Conservation (phyloP, 1,140 invertebrate species). For the Nephila pilipes region DNA sequence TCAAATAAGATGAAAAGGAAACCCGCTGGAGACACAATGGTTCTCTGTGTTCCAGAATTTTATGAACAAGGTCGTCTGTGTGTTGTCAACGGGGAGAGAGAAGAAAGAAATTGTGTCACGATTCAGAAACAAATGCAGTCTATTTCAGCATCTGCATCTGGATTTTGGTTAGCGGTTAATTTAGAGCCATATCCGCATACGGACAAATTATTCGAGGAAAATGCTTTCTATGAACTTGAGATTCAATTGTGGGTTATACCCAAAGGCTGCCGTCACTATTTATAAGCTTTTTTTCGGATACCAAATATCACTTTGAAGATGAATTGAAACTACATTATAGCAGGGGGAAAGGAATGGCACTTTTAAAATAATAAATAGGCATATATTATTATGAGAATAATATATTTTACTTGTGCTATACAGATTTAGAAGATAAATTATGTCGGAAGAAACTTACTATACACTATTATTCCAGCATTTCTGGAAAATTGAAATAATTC, state of each 20-base stretch:
- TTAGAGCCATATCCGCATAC: background rate
- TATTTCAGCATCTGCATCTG: background rate
- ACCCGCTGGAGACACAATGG: background rate
- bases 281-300: too few relatives aligned
- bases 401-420: too few relatives aligned
- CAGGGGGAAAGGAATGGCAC: too few relatives aligned
- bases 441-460: too few relatives aligned
- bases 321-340: too few relatives aligned
- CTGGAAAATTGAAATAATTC: too few relatives aligned
- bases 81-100: background rate
- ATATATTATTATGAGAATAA: too few relatives aligned
- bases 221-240: background rate
- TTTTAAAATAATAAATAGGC: too few relatives aligned
- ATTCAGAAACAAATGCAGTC: background rate
- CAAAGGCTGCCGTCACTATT: too few relatives aligned
- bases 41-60: background rate
- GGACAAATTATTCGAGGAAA: background rate
- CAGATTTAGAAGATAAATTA: too few relatives aligned
- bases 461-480: too few relatives aligned
- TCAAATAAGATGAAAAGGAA: background rate
- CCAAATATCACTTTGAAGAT: too few relatives aligned
- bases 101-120: background rate
- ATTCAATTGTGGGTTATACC: background rate
- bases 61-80: background rate
- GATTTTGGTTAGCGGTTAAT: background rate